Base-by-base conservation (phyloP, 2,797 vertebrate genomes). In the Micrastur ruficollis region DNA sequence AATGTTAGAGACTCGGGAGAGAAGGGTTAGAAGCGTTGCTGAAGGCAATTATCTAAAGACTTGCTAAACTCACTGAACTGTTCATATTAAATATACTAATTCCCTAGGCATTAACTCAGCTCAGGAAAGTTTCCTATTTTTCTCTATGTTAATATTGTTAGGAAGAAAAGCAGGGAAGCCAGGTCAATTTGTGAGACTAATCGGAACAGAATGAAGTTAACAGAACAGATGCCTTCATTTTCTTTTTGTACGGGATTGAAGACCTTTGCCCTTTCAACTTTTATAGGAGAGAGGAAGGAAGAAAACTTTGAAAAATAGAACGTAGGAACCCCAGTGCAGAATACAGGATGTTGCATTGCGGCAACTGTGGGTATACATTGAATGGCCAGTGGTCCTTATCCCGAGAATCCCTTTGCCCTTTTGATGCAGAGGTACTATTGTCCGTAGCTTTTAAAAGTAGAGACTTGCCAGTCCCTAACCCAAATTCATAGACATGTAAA, bases 1-100 rank as follows among this genome's bases (percentile, higher is more conserved):
- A 90, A 63, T 49, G 38, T 40, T 67, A 16, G 72, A 67, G 27
- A 49, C 52, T 55, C 0, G 0, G 15, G 47, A 87, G 50, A 79
- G 25, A 89, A 80, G 63, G 90, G 72, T n/a, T 78, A 40, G 72
- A 92, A 84, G 27, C 14, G 0, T 65, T 79, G 62, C 85, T 95
- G 73, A 90, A 95, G 58, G 61, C 82, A 96, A 46, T 90, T 94
- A 93, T 61, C 50, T 63, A 29, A 74, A 89, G 76, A 88, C 58
- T 63, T 94, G 56, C 83, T 94, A 86, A 74, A 58, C 71, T 90
- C 61, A 52, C 31, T 56, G 62, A 79, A 34, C 46, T 93, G 47
- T 71, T 97, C 59, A 14, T 93, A 50, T 87, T 86, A 82, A 96
- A 95, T 75, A 76, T 19, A 44, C 47, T 68, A 22, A 83, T 95